These are phyloP conservation scores for Takifugu ocellatus DNA, from an alignment of 2,797 vertebrate species.

Conservation along the genomic window DNA sequence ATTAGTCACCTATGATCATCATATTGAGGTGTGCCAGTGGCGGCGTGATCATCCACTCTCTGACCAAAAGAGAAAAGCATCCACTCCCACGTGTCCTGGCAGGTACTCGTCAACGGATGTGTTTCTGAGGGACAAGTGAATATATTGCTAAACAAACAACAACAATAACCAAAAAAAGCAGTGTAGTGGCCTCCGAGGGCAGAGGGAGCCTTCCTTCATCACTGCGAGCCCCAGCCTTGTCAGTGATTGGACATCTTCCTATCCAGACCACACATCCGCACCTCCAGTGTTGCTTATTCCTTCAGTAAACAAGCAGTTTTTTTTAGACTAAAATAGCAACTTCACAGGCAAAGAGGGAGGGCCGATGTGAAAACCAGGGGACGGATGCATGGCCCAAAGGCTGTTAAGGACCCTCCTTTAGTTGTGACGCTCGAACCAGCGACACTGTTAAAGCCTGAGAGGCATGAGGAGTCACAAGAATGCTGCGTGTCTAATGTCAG, in stretches of 20 bases:
- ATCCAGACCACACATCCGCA: slow-evolving; percentile 37
- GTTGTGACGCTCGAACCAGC: slow-evolving; percentile 58
- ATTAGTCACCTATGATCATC: slow-evolving; percentile 79
- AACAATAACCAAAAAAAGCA: slow-evolving; percentile 45
- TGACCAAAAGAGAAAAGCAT: slow-evolving; percentile 44
- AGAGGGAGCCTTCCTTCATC: slow-evolving; percentile 51
- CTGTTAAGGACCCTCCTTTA: slow-evolving; percentile 45
- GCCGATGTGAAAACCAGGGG: slow-evolving; percentile 38
- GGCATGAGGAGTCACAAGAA: slow-evolving; percentile 60
- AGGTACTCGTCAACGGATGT: slow-evolving; percentile 48
- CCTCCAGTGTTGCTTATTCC: slow-evolving; percentile 42
- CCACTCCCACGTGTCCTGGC: slow-evolving; percentile 34
- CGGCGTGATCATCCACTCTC: slow-evolving; percentile 59
- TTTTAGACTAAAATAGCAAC: slow-evolving; percentile 49
- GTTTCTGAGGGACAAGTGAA: slow-evolving; percentile 62
- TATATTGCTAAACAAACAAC: slow-evolving; percentile 46
- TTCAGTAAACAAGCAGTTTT: slow-evolving; percentile 63
- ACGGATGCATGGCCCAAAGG: slow-evolving; percentile 50
- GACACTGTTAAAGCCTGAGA: slow-evolving; percentile 54
- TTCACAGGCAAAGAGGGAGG: slow-evolving; percentile 47
- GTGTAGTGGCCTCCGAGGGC: slow-evolving; percentile 64
- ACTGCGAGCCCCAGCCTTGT: slow-evolving; percentile 44
- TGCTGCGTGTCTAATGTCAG: slow-evolving; percentile 43
- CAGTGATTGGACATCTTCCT: slow-evolving; percentile 39
- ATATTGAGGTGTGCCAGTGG: slow-evolving; percentile 65